Conservation (phyloP, 53 echinoderm and acorn worm genomes). For the Hippasteria phrygiana region DNA sequence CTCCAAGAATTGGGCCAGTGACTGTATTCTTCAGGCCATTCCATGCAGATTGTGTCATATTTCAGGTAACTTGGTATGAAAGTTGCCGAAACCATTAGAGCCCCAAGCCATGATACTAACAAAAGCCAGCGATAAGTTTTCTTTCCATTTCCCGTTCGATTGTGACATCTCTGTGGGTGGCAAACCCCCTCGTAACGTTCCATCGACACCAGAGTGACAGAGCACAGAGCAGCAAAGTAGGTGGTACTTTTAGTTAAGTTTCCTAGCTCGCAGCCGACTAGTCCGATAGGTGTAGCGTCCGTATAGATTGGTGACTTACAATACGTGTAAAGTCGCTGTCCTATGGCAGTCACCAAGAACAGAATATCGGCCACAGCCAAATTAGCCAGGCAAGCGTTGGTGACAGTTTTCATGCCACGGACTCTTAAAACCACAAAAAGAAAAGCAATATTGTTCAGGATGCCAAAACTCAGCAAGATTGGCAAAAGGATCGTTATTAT, state of each 20-base stretch:
- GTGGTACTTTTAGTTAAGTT: conserved; percentile 74
- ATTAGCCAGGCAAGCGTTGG: conserved; percentile 75
- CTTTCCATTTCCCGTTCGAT: conserved; percentile 63
- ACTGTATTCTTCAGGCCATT: conserved; percentile 69
- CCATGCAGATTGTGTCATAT: conserved; percentile 51
- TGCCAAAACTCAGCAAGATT: conserved; percentile 68
- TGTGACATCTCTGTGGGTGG: conserved; percentile 74
- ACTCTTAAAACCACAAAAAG: conserved; percentile 77
- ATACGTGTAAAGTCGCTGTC: conserved; percentile 71
- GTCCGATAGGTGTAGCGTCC: conserved; percentile 62
- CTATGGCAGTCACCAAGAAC: conserved; percentile 73
- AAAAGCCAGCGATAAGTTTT: conserved; percentile 73
- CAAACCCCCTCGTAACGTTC: conserved; percentile 80
- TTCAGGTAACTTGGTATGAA: conserved; percentile 73
- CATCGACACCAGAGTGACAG: conserved; percentile 75
- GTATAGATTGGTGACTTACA: conserved; percentile 67
- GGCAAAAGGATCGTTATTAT: conserved; percentile 69
- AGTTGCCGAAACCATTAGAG: conserved; percentile 64
- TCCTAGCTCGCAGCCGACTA: conserved; percentile 64
- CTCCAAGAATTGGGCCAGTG: conserved; percentile 67
- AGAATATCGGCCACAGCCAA: conserved; percentile 77
- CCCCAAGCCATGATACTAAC: conserved; percentile 62
- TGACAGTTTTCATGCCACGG: conserved; percentile 79
- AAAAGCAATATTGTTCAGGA: conserved; percentile 78
- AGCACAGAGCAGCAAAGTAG: conserved; percentile 71